Evolutionary conservation across 2,888 invertebrate genomes (phyloP), one percentile per base, ranked within the genome.

Genomic region (Eulithis testata): DNA sequence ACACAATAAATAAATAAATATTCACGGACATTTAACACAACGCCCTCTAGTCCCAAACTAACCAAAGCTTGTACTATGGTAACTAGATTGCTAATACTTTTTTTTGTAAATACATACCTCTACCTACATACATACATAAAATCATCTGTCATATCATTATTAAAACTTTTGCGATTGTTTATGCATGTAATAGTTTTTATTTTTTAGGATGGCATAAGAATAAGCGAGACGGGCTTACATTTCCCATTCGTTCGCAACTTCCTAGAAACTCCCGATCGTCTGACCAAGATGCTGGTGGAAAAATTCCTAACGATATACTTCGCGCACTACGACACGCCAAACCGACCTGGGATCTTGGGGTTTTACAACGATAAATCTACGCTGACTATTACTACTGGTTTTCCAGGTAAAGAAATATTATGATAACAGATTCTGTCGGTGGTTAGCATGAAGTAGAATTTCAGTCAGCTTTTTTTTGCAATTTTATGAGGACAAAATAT

Each of bases 231-330:
- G 47, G 88, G 87, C 0, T 52, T 85, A 4, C 73, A 78, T 44
- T 71, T 86, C 47, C 91, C 93, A 3, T 87, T 88, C 73, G 77
- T 76, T 47, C 87, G 77, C 56, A 87, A 90, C 60, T 91, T 72
- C 68, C 45, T 89, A n/a, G 75, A 72, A 4, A 59, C 54, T 2
- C 72, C 83, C 0, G 83, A 87, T 37, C 81, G 68, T 47, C 80
- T 73, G 45, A 85, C 87, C 0, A 88, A 83, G 61, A 79, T 84
- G 80, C 60, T 91, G 0, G 82, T 88, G 0, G 91, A 92, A 45
- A 89, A 89, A 36, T 93, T 93, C 67, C 70, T 93, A 0, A 80
- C 80, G 0, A 59, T 87, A 7, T 93, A 88, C 66, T 93, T 91
- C 66, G 73, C 87, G 0, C 82, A 86, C 66, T 93, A 83, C 65